A percentile compares a stretch with the other conserved stretches of the same genome.
phyloP scores from a whole-genome alignment of 1,140 invertebrate genomes.

The Tetragonula clypearis region DNA sequence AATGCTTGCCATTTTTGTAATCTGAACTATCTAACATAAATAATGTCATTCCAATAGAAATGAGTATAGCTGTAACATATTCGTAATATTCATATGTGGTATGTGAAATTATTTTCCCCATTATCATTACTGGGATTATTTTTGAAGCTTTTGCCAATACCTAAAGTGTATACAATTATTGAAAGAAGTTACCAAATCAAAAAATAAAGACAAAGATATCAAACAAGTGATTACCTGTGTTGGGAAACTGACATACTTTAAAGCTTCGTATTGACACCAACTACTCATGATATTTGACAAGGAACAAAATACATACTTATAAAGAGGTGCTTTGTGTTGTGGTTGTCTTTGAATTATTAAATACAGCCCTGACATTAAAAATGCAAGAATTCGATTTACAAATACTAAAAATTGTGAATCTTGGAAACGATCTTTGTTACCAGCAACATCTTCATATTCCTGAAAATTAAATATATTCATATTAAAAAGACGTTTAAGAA shows the following conservation, averaged over 20 bases:
- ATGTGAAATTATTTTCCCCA: conserved; percentile 96
- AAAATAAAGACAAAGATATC: neutral
- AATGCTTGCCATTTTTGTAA: conserved; percentile 79
- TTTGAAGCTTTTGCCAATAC: conserved; percentile 97
- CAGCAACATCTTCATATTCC: conserved; percentile 86
- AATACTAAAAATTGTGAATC: conserved; percentile 98
- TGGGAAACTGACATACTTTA: conserved; percentile 99
- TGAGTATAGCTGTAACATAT: conserved; percentile 94
- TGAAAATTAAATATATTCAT: conserved; percentile 75
- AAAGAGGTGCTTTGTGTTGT: conserved; percentile 92
- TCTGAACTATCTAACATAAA: conserved; percentile 91
- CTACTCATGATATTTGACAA: conserved; percentile 99
- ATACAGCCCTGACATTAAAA: conserved; percentile 87
- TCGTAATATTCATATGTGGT: conserved; percentile 96
- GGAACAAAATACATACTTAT: conserved; percentile 98
- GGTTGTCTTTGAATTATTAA: conserved; percentile 85
- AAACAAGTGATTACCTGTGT: conserved; percentile 87
- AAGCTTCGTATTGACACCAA: conserved; percentile 99
- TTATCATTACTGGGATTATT: conserved; percentile 98
- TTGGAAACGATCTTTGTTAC: conserved; percentile 87
- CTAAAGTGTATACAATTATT: conserved; percentile 77
- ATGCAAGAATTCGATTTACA: conserved; percentile 94
- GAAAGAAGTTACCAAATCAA: too few relatives aligned
- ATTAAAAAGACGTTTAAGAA: neutral
- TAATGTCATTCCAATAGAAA: conserved; percentile 95